phyloP scores from a whole-genome alignment of 1,140 invertebrate genomes.

The Heterodera schachtii region DNA sequence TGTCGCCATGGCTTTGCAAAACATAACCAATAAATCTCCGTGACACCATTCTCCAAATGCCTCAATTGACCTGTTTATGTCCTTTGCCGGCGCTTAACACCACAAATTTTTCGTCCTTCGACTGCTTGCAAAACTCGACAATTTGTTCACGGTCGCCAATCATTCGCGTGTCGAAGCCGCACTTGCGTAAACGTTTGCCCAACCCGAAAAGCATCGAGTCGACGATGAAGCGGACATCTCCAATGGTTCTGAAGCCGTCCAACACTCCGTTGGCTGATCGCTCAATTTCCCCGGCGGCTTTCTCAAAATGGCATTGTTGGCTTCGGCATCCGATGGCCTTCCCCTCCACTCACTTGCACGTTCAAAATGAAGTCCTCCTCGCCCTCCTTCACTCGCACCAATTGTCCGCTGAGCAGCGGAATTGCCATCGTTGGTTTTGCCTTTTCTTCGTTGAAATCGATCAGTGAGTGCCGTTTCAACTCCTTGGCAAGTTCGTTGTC shows the following conservation, averaged over 20 bases:
- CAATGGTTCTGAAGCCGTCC: constrained; percentile 5
- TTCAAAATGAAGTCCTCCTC: constrained; percentile 25
- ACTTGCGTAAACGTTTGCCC: constrained; percentile 72
- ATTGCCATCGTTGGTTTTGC: neutral
- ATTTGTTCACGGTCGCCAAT: constrained; percentile 61
- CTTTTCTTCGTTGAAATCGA: constrained; percentile 5
- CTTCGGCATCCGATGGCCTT: no score
- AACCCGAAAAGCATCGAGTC: constrained; percentile 69
- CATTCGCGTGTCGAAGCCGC: constrained; percentile 73
- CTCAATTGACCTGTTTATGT: constrained; percentile 28
- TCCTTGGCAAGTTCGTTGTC: neutral
- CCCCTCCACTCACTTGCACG: neutral
- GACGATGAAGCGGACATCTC: constrained; percentile 61
- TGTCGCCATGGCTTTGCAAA: no score
- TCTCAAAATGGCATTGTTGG: neutral
- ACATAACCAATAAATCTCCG: no score
- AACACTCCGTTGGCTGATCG: neutral
- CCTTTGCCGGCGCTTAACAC: constrained; percentile 40
- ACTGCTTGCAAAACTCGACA: constrained; percentile 30
- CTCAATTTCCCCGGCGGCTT: constrained; percentile 11
- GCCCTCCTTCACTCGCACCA: constrained; percentile 13
- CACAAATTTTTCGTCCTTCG: constrained; percentile 21
- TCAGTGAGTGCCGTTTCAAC: constrained; percentile 4
- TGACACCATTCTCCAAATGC: constrained; percentile 7
- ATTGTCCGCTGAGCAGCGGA: constrained; percentile 1